Evolutionary conservation across 2,113 vertebrate genomes (phyloP).

Genomic region (Caranx ignobilis): DNA sequence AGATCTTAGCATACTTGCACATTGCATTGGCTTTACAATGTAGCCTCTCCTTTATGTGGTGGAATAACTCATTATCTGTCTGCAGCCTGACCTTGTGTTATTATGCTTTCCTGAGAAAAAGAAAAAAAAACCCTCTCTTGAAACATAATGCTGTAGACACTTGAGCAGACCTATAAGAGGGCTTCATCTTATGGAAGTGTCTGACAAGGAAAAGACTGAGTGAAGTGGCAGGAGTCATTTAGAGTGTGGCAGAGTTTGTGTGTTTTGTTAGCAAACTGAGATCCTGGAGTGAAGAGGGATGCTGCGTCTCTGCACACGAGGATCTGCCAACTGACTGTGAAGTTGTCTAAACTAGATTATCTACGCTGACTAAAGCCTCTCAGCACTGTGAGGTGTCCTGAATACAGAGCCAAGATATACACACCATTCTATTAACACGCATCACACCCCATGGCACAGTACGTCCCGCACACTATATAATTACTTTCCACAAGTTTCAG

Average conservation of each 20-base stretch:
- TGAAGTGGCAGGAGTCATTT: background rate
- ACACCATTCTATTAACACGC: conserved; percentile 26
- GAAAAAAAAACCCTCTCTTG: background rate
- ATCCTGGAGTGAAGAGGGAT: background rate
- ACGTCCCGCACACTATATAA: conserved; percentile 15
- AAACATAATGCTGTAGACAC: background rate
- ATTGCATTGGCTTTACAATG: background rate
- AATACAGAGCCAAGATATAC: conserved; percentile 43
- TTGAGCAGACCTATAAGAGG: background rate
- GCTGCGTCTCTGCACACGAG: background rate
- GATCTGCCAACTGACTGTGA: conserved; percentile 36
- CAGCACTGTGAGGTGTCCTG: conserved; percentile 10
- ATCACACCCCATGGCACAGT: conserved; percentile 1
- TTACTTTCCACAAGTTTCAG: conserved; percentile 34
- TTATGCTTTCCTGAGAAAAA: background rate
- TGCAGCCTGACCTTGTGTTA: background rate
- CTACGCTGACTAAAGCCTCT: conserved; percentile 17
- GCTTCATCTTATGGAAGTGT: background rate
- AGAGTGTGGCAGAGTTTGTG: background rate
- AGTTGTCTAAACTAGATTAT: conserved; percentile 34
- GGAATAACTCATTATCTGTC: background rate
- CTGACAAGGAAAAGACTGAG: background rate
- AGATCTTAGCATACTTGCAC: too few species aligned
- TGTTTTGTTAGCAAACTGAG: background rate
- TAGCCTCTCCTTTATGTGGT: background rate